Evolutionary conservation across 2,888 invertebrate genomes (phyloP).

Genomic region (Bellardia bayeri): DNA sequence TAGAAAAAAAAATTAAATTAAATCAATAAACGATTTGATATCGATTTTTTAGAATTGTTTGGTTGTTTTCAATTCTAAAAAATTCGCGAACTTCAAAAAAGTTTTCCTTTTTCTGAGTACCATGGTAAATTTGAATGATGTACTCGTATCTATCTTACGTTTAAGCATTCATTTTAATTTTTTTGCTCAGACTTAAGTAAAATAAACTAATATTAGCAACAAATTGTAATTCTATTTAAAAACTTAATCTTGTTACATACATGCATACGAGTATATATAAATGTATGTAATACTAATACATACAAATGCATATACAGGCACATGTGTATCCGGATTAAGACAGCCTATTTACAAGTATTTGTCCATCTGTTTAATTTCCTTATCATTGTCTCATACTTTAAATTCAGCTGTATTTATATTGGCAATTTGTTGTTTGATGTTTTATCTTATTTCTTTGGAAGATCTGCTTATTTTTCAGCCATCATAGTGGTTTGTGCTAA

Average conservation of each 20-base stretch:
- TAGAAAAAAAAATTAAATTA: too few relatives aligned
- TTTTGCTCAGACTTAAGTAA: too few relatives aligned
- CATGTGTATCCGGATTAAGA: neutral
- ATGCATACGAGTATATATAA: neutral
- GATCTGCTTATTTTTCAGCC: neutral
- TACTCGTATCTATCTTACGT: too few relatives aligned
- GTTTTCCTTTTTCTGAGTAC: too few relatives aligned
- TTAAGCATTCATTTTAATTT: too few relatives aligned
- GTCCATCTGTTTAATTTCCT: constrained; percentile 29
- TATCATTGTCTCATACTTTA: neutral
- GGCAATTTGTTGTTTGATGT: constrained; percentile 36
- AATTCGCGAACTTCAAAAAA: too few relatives aligned
- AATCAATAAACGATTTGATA: too few relatives aligned
- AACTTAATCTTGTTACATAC: constrained; percentile 31
- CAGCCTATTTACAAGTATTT: neutral
- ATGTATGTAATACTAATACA: neutral
- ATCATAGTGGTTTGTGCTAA: too few relatives aligned
- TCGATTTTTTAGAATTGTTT: too few relatives aligned
- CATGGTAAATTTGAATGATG: too few relatives aligned
- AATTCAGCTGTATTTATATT: neutral
- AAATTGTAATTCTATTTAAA: constrained; percentile 45
- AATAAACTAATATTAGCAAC: constrained; percentile 16
- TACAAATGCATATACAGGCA: neutral
- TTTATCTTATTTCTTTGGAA: constrained; percentile 4
- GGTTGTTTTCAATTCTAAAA: too few relatives aligned